These are phyloP conservation scores for Agonum fuliginosum DNA, from an alignment of 2,888 invertebrate species.

Conservation along the genomic window DNA sequence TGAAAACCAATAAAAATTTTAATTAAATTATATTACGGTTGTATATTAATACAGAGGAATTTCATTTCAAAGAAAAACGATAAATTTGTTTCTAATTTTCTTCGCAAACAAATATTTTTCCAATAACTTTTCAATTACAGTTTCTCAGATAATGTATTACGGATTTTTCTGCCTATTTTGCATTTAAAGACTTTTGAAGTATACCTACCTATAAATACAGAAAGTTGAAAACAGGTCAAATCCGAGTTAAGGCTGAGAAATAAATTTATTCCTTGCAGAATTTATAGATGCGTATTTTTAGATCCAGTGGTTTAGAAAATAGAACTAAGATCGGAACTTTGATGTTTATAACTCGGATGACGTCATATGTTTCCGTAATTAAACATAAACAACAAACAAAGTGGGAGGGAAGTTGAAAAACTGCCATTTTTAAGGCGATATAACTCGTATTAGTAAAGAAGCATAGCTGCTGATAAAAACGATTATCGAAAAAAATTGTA, in stretches of 20 bases:
- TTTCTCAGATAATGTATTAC: background rate
- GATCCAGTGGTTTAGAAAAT: conserved; percentile 25
- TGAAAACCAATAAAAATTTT: conserved; percentile 8
- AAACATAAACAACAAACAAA: background rate
- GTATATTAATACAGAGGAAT: background rate
- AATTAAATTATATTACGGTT: conserved; percentile 4
- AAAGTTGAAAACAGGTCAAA: conserved; percentile 29
- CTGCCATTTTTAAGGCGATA: no score
- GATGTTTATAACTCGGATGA: conserved; percentile 17
- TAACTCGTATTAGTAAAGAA: no score
- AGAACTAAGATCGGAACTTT: conserved; percentile 25
- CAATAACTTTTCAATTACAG: background rate
- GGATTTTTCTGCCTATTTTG: background rate
- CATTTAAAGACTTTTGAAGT: background rate
- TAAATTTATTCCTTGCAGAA: conserved; percentile 39
- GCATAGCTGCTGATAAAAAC: no score
- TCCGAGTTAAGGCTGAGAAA: conserved; percentile 6
- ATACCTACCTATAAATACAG: conserved; percentile 1
- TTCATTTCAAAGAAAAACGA: conserved; percentile 17
- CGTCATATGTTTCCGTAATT: conserved; percentile 1
- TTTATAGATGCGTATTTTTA: conserved; percentile 40
- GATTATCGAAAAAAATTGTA: no score
- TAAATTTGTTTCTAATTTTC: background rate
- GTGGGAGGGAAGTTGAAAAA: background rate
- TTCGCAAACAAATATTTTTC: background rate